Evolutionary conservation across 2,113 vertebrate genomes (phyloP).

Genomic region (Tringa solitaria): DNA sequence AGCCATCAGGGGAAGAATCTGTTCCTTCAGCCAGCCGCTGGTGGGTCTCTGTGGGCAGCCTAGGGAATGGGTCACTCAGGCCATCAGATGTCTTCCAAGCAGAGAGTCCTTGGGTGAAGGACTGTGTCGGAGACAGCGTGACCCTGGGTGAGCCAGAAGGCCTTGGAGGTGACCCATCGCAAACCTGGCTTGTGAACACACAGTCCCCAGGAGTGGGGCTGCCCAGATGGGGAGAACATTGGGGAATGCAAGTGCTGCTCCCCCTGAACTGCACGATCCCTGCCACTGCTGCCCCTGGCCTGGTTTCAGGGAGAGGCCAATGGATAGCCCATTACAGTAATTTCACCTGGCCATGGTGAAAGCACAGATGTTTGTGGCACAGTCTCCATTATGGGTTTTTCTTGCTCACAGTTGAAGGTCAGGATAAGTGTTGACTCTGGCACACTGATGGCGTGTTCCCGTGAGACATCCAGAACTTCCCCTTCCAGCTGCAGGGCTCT

Average conservation of each 20-base stretch:
- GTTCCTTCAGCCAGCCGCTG: not conserved
- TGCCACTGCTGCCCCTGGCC: not conserved
- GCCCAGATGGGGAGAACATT: not conserved
- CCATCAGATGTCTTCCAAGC: not conserved
- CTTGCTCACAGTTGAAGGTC: not conserved
- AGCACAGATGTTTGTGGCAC: not conserved
- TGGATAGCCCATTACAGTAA: not conserved
- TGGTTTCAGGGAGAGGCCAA: not conserved
- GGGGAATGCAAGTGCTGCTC: not conserved
- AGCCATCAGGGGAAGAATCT: not conserved
- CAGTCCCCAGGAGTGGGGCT: not conserved
- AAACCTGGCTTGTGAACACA: not conserved
- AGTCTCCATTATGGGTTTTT: not conserved
- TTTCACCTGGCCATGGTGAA: not conserved
- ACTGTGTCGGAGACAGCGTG: not conserved
- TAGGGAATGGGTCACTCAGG: not conserved
- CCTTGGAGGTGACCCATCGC: not conserved
- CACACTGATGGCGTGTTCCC: fast-evolving
- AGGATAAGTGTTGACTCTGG: not conserved
- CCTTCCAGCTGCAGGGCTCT: not conserved
- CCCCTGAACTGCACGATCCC: not conserved
- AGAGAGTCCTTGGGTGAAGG: not conserved
- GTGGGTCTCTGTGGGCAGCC: not conserved
- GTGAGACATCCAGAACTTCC: not conserved
- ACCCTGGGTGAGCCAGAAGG: not conserved